phyloP scores from a whole-genome alignment of 2,113 vertebrate genomes.

The Antigone vipio region DNA sequence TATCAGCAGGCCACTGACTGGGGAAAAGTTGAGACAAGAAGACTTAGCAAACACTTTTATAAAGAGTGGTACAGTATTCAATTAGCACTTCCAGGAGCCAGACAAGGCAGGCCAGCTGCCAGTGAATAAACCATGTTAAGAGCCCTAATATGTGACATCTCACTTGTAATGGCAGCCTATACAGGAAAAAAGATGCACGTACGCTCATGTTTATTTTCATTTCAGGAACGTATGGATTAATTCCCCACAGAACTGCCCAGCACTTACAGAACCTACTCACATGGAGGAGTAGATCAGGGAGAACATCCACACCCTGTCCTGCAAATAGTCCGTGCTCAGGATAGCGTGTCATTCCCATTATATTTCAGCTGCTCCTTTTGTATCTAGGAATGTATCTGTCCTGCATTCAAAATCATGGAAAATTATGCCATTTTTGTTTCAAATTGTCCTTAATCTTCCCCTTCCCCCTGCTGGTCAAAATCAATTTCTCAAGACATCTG shows the following conservation, averaged over 20 bases:
- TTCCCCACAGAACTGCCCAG: background rate
- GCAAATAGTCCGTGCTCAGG: background rate
- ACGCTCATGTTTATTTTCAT: background rate
- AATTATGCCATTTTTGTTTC: background rate
- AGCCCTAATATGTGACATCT: background rate
- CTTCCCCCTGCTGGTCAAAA: conserved; percentile 17
- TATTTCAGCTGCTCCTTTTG: background rate
- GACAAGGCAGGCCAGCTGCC: background rate
- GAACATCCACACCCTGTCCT: background rate
- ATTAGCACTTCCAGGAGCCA: background rate
- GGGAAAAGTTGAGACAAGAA: background rate
- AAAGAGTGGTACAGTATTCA: background rate
- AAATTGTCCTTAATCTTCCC: background rate
- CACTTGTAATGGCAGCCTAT: background rate
- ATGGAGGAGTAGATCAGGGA: background rate
- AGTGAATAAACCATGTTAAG: background rate
- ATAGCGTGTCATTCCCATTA: background rate
- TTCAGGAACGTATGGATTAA: background rate
- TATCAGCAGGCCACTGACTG: background rate
- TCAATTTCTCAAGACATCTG: conserved; percentile 16
- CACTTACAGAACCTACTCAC: background rate
- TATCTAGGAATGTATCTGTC: background rate
- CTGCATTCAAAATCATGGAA: background rate
- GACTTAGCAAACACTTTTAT: background rate
- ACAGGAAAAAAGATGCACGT: background rate